Evolutionary conservation across 1,140 invertebrate genomes (phyloP), one percentile per base, ranked within the genome.

Genomic region (Drosophila bocqueti): DNA sequence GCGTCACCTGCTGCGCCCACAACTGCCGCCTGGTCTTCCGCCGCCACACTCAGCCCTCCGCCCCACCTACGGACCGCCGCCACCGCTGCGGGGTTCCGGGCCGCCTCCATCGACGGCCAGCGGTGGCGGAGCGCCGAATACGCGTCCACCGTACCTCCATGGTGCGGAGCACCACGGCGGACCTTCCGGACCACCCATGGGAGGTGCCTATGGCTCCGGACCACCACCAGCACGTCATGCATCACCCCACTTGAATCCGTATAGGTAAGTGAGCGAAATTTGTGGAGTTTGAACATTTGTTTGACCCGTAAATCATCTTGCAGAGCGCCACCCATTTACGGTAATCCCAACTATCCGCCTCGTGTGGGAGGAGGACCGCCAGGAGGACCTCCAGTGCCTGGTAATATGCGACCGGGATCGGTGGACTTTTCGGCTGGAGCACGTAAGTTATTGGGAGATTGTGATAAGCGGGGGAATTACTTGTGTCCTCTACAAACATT

Each of bases 41-140:
- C 82, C 82, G 13, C 63, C 83, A 6, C 85, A 77, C 72, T 89
- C 76, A 40, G 68, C 75, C 10, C 38, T 92, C 65, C 83, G 92
- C 13, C 90, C 87, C 36, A 89, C 90, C 3, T 93, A 87, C 31
- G 92, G 92, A n/a, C 92, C 90, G 31, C 92, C 92, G 31, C 92
- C 92, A 3, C 90, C 91, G 5, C 49, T 92, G 31, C 79, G 89
- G 1, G 91, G 91, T 2, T 72, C 79, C 3, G 69, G 69, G 0
- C 76, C 89, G 15, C 62, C 84, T 13, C 60, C 89, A 2, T 59
- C 89, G 2, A 65, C 68, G 0, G 64, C 50, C 0, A 52, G 79
- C 24, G 65, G 66, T 3, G 47, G 65, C 11, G 50, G 65, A 26
- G 26, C 63, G 6, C 36, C 73, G 3, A 84, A 71, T 49, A 5